phyloP scores from a whole-genome alignment of 2,113 vertebrate species.

The Anhinga rufa region DNA sequence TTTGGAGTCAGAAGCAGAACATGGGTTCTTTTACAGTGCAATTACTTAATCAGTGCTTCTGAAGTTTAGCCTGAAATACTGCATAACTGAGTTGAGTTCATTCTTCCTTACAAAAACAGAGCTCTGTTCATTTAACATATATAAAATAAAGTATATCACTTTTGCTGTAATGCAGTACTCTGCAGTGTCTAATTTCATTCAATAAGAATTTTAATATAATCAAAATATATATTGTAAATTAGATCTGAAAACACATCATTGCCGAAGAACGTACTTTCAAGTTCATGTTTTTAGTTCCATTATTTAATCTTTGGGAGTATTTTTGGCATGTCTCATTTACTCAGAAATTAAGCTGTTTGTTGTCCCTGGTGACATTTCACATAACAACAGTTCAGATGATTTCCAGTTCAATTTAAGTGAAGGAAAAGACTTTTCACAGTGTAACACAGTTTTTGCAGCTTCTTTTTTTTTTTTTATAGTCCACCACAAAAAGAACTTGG shows the following conservation, averaged over 20 bases:
- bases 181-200: not conserved
- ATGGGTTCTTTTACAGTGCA: conserved; percentile 3
- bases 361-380: not conserved
- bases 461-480: not conserved
- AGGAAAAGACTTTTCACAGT: not conserved
- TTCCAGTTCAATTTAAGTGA: not conserved
- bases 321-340: not conserved
- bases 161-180: not conserved
- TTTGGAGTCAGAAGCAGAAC: conserved; percentile 28
- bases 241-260: not conserved
- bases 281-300: not conserved
- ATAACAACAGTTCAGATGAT: not conserved
- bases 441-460: not conserved
- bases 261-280: not conserved
- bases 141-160: not conserved
- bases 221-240: not conserved
- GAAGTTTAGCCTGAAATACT: conserved; percentile 23
- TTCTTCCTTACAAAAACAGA: not conserved
- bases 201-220: not conserved
- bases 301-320: not conserved
- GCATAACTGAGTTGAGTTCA: not conserved
- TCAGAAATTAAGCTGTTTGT: not conserved
- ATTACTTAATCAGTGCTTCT: conserved; percentile 49
- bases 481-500: not conserved
- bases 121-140: not conserved